A percentile compares a stretch with the other conserved stretches of the same genome.
Conservation (phyloP, 2,113 vertebrate species). For the Anolis carolinensis region DNA sequence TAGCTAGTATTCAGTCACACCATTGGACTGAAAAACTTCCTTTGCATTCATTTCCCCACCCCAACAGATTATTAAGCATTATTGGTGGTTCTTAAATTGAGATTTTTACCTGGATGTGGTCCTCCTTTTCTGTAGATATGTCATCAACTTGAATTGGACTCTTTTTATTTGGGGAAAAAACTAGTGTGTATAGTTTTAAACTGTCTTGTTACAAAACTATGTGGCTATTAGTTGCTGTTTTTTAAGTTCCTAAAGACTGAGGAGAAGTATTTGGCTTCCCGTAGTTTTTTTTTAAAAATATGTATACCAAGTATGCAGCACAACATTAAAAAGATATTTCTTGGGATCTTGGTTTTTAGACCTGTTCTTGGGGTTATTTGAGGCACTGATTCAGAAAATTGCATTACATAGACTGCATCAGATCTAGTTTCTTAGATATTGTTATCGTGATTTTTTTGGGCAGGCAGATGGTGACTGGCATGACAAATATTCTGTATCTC, state of each 20-base stretch:
- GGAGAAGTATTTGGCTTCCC: conserved; percentile 52
- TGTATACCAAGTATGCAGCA: no score
- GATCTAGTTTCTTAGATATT: no score
- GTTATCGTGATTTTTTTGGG: no score
- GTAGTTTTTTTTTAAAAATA: conserved; percentile 53
- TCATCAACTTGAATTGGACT: background rate
- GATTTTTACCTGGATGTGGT: background rate
- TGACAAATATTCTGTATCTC: no score
- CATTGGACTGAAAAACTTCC: background rate
- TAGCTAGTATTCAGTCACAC: background rate
- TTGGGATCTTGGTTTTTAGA: background rate
- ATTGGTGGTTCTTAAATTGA: background rate
- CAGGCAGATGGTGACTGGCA: no score
- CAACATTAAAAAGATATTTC: no score
- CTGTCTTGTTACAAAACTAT: background rate
- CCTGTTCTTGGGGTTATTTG: no score
- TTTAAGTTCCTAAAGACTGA: background rate
- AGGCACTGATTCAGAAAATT: no score
- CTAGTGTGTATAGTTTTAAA: background rate
- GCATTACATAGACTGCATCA: no score
- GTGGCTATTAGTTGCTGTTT: background rate
- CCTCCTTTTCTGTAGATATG: background rate
- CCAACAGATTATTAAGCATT: background rate
- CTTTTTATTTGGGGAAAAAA: background rate
- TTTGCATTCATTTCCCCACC: background rate